Conservation (phyloP, 2,797 vertebrate species). For the Sebastes oblongus region DNA sequence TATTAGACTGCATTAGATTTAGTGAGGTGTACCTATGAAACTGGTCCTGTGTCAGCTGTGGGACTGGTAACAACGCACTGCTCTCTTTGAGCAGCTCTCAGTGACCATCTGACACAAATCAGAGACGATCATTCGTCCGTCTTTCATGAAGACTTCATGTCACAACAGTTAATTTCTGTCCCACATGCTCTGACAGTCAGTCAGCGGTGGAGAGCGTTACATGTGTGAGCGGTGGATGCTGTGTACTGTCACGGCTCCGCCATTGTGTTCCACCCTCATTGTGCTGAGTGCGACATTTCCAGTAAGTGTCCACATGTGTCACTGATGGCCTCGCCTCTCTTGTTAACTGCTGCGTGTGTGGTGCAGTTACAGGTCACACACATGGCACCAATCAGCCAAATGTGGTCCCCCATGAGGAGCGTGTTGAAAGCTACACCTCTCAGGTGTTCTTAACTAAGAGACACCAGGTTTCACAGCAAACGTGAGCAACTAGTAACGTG, state of each 20-base stretch:
- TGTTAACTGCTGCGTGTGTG: slow-evolving; percentile 22
- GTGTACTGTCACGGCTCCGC: slow-evolving; percentile 50
- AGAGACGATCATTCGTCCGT: slow-evolving; percentile 12
- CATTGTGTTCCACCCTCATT: slow-evolving; percentile 53
- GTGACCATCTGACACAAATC: slow-evolving; percentile 51
- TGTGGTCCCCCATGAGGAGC: slow-evolving; percentile 15
- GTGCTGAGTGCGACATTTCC: slow-evolving; percentile 56
- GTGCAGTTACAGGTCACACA: slow-evolving; percentile 67
- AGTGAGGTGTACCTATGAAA: neutral
- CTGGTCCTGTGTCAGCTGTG: neutral
- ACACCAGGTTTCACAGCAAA: slow-evolving; percentile 28
- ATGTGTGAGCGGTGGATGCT: slow-evolving; percentile 42
- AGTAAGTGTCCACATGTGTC: slow-evolving; percentile 57
- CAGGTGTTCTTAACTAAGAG: slow-evolving; percentile 47
- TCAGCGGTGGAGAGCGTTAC: neutral
- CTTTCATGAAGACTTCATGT: slow-evolving; percentile 34
- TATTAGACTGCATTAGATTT: neutral
- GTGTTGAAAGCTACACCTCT: slow-evolving; percentile 41
- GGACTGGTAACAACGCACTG: neutral
- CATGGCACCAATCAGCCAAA: slow-evolving; percentile 59
- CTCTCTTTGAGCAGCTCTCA: slow-evolving; percentile 5
- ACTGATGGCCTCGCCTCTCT: slow-evolving; percentile 34
- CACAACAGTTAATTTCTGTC: slow-evolving; percentile 44
- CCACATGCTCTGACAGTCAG: slow-evolving; percentile 30
- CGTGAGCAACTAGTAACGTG: slow-evolving; percentile 4